Evolutionary conservation across 2,888 invertebrate genomes (phyloP).

Genomic region (Andrena marginata): DNA sequence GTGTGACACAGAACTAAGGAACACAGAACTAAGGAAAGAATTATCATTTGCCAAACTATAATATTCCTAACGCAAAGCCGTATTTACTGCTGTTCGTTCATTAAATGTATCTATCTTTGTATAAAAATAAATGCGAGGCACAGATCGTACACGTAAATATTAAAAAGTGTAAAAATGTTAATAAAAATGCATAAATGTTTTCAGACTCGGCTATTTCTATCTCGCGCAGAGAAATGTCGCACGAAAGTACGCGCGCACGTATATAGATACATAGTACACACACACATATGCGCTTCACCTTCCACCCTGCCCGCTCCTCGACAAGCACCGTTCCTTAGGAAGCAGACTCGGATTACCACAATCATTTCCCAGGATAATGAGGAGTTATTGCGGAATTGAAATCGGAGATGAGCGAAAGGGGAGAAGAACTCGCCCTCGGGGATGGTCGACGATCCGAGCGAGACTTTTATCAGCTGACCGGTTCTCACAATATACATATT

Average conservation of each 20-base stretch:
- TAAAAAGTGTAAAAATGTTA: constrained; percentile 83
- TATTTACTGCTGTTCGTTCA: constrained; percentile 76
- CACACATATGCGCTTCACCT: neutral
- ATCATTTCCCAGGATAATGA: constrained; percentile 63
- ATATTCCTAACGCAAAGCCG: constrained; percentile 60
- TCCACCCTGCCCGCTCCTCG: constrained; percentile 14
- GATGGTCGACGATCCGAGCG: constrained; percentile 26
- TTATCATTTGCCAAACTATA: constrained; percentile 67
- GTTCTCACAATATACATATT: constrained; percentile 2
- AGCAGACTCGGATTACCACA: constrained; percentile 60
- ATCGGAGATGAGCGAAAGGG: constrained; percentile 56
- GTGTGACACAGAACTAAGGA: constrained; percentile 48
- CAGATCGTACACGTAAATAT: constrained; percentile 81
- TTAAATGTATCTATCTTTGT: constrained; percentile 78
- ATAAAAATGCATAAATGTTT: constrained; percentile 84
- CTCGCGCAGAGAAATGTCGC: neutral
- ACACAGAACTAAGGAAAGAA: constrained; percentile 52
- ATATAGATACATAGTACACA: neutral
- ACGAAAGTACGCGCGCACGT: neutral
- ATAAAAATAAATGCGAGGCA: constrained; percentile 80
- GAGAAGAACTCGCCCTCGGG: constrained; percentile 36
- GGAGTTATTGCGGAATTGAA: constrained; percentile 65
- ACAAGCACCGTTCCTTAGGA: constrained; percentile 25
- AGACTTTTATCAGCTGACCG: constrained; percentile 33
- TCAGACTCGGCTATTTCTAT: constrained; percentile 74